Conservation (phyloP, 2,113 vertebrate species). For the Callithrix jacchus region DNA sequence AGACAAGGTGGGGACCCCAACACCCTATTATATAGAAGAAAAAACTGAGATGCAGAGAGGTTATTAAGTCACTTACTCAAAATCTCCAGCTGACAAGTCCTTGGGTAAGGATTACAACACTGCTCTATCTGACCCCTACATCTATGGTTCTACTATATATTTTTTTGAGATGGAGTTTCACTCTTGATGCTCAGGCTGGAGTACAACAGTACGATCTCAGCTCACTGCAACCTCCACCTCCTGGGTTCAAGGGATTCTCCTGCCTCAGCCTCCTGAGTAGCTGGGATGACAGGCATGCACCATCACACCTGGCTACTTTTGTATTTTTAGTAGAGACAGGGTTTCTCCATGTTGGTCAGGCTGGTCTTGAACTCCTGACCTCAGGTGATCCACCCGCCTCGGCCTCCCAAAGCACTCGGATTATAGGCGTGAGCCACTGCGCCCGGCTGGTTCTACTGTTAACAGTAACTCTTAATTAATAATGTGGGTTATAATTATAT, state of each 20-base stretch:
- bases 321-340: too few species aligned
- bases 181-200: too few species aligned
- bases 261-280: too few species aligned
- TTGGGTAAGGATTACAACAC: neutral
- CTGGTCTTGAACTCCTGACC: too few species aligned
- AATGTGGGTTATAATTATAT: neutral
- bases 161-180: too few species aligned
- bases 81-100: neutral
- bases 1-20: neutral
- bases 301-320: too few species aligned
- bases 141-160: neutral
- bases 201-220: too few species aligned
- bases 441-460: neutral
- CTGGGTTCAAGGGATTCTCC: too few species aligned
- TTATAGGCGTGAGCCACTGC: neutral
- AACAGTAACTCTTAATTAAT: neutral
- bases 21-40: neutral
- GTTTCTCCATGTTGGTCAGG: too few species aligned
- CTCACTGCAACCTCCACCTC: too few species aligned
- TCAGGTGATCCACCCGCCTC: too few species aligned
- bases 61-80: neutral
- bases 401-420: neutral
- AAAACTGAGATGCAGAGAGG: neutral
- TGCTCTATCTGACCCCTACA: neutral
- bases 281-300: too few species aligned